A percentile compares a stretch with the other conserved stretches of the same genome.
These are phyloP conservation scores for Silvanus unidentatus DNA, from an alignment of 2,888 invertebrate genomes.

Conservation along the genomic window DNA sequence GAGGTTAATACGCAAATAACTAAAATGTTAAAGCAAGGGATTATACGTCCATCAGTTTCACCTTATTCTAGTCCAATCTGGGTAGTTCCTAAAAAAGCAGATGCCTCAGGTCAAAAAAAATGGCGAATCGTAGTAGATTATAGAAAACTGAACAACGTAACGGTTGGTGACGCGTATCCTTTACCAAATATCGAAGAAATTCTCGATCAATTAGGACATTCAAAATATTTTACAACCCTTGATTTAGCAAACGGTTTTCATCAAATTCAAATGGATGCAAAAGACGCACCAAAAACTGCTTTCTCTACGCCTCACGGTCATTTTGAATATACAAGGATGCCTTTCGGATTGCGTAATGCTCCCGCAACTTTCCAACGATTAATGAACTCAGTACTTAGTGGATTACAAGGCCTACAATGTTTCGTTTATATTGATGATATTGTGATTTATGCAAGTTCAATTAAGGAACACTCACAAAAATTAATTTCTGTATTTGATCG, in stretches of 20 bases:
- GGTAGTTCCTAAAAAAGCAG: no score
- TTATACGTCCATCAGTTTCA: no score
- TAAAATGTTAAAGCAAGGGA: no score
- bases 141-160: no score
- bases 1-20: no score
- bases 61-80: no score
- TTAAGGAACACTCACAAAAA: no score
- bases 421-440: constrained; percentile 5
- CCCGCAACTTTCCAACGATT: constrained; percentile 14
- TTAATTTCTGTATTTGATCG: no score
- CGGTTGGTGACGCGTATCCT: no score
- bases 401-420: constrained; percentile 12
- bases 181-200: background rate
- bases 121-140: no score
- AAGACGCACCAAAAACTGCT: constrained; percentile 12
- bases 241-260: constrained; percentile 11
- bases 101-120: no score
- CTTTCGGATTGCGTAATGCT: constrained; percentile 10
- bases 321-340: background rate
- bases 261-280: constrained; percentile 15
- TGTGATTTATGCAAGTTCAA: constrained; percentile 11
- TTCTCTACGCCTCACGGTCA: constrained; percentile 10
- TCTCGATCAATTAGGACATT: background rate
- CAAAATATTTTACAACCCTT: background rate
- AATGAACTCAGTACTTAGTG: constrained; percentile 13